Conservation (phyloP, 1,140 invertebrate species). For the Drepana arcuata region DNA sequence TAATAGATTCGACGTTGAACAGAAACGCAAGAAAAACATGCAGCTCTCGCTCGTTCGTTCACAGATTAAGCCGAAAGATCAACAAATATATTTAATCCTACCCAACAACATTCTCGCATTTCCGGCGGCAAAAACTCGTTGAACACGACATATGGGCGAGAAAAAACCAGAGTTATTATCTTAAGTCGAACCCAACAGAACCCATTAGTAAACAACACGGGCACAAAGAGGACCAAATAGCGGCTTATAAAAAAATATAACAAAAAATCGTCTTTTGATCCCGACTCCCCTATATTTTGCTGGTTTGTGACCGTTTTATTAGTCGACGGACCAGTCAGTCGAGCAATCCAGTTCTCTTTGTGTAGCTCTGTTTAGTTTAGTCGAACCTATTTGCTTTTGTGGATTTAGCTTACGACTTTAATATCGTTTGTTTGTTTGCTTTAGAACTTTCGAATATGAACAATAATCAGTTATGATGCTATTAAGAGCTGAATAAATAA, state of each 20-base stretch:
- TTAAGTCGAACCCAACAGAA: conserved; percentile 70
- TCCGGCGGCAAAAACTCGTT: conserved; percentile 58
- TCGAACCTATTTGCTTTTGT: too few species aligned
- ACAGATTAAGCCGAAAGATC: conserved; percentile 57
- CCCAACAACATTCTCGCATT: conserved; percentile 57
- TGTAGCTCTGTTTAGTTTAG: conserved; percentile 19
- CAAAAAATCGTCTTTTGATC: conserved; percentile 69
- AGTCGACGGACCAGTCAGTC: conserved; percentile 51
- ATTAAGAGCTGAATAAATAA: background rate
- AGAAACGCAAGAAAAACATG: conserved; percentile 32
- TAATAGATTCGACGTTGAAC: conserved; percentile 19
- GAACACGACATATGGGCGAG: conserved; percentile 55
- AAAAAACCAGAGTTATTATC: conserved; percentile 69
- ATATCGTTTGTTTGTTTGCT: background rate
- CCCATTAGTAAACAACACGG: conserved; percentile 71
- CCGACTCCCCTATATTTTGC: conserved; percentile 54
- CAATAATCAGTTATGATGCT: too few species aligned
- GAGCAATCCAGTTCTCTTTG: conserved; percentile 33
- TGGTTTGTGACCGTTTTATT: conserved; percentile 66
- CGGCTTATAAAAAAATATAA: conserved; percentile 60
- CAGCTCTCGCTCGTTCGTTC: conserved; percentile 23
- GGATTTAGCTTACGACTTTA: too few species aligned
- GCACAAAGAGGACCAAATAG: conserved; percentile 69
- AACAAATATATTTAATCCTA: conserved; percentile 68
- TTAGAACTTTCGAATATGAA: too few species aligned